A percentile compares a stretch with the other conserved stretches of the same genome.
phyloP scores from a whole-genome alignment of 2,888 invertebrate genomes.

The Cheilosia soror region DNA sequence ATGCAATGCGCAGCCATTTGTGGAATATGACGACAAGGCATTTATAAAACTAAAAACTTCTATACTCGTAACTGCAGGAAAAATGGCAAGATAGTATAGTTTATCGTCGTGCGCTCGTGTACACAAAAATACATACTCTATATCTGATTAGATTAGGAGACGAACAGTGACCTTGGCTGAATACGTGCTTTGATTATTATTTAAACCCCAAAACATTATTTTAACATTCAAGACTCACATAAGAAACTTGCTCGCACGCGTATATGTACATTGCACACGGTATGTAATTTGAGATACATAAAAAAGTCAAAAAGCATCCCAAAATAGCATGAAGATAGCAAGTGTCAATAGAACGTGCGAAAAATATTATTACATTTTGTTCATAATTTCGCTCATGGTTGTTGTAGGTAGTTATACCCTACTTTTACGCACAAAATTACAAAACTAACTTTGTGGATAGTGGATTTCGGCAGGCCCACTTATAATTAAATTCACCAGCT shows the following conservation, averaged over 20 bases:
- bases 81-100: conserved; percentile 8
- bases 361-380: not conserved
- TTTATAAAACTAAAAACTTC: no score
- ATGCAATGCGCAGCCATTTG: no score
- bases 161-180: conserved; percentile 44
- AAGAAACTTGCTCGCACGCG: conserved; percentile 11
- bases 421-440: not conserved
- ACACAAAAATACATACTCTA: conserved; percentile 7
- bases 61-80: not conserved
- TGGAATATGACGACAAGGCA: no score
- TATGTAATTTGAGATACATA: not conserved
- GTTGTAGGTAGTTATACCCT: not conserved
- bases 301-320: conserved; percentile 28
- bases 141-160: conserved; percentile 51
- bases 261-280: conserved; percentile 11
- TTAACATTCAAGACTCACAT: conserved; percentile 51
- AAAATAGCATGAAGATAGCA: conserved; percentile 21
- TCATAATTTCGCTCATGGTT: not conserved
- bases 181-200: conserved; percentile 60
- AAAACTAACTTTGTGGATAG: not conserved
- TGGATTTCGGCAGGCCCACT: conserved; percentile 8
- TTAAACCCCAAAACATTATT: conserved; percentile 36
- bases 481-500: conserved; percentile 25
- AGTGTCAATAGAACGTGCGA: conserved; percentile 56
- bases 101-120: conserved; percentile 20